These are phyloP conservation scores for Pogoniulus pusillus DNA, from an alignment of 2,797 vertebrate species.

Conservation along the genomic window DNA sequence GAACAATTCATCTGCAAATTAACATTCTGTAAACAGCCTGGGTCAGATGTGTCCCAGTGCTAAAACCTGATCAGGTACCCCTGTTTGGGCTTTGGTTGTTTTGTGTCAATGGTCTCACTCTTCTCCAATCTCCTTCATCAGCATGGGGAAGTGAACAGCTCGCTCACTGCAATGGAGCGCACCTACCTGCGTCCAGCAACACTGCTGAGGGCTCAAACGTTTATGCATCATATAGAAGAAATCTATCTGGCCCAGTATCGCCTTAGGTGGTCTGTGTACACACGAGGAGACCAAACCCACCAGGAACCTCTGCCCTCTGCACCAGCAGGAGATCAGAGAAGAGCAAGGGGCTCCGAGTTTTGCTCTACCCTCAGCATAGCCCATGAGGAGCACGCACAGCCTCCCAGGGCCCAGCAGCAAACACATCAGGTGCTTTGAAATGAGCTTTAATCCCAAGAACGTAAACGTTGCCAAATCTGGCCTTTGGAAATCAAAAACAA, in stretches of 20 bases:
- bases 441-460: not conserved
- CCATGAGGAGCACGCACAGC: not conserved
- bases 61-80: not conserved
- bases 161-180: not conserved
- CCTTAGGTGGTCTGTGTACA: not conserved
- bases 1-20: not conserved
- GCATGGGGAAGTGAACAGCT: not conserved
- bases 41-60: not conserved
- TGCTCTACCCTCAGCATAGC: not conserved
- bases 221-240: accelerated
- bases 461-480: not conserved
- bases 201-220: accelerated
- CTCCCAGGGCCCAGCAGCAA: not conserved
- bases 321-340: not conserved
- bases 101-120: not conserved
- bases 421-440: accelerated
- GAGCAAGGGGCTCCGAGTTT: not conserved
- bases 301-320: not conserved
- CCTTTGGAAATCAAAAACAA: not conserved
- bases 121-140: not conserved
- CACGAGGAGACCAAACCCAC: not conserved
- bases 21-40: not conserved
- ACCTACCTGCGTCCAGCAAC: not conserved
- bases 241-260: accelerated
- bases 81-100: accelerated